These are phyloP conservation scores for Pherbina coryleti DNA, from an alignment of 2,888 invertebrate genomes.

Conservation along the genomic window DNA sequence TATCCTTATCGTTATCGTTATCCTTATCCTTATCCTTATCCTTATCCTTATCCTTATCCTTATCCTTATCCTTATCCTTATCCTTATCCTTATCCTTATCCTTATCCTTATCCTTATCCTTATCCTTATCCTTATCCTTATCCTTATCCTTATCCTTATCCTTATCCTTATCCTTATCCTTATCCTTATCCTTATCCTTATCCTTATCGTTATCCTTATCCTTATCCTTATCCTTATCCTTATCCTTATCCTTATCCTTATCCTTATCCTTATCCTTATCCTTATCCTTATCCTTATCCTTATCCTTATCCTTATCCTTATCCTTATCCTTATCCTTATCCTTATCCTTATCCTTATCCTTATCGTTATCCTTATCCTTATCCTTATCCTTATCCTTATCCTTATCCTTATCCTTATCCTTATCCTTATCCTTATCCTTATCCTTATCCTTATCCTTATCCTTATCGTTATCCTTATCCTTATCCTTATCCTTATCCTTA, in stretches of 20 bases:
- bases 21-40: too few relatives aligned
- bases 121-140: background rate
- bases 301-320: background rate
- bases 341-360: background rate
- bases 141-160: background rate
- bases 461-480: too few relatives aligned
- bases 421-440: background rate
- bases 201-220: background rate
- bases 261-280: background rate
- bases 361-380: background rate
- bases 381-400: background rate
- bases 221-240: background rate
- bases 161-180: background rate
- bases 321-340: background rate
- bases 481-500: too few relatives aligned
- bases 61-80: too few relatives aligned
- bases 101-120: too few relatives aligned
- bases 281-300: background rate
- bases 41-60: too few relatives aligned
- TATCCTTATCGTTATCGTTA: too few relatives aligned
- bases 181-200: background rate
- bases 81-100: too few relatives aligned
- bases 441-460: too few relatives aligned
- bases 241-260: too few relatives aligned
- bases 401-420: background rate